Base-by-base conservation (phyloP, 2,797 vertebrate genomes). In the Pagetopsis macropterus region DNA sequence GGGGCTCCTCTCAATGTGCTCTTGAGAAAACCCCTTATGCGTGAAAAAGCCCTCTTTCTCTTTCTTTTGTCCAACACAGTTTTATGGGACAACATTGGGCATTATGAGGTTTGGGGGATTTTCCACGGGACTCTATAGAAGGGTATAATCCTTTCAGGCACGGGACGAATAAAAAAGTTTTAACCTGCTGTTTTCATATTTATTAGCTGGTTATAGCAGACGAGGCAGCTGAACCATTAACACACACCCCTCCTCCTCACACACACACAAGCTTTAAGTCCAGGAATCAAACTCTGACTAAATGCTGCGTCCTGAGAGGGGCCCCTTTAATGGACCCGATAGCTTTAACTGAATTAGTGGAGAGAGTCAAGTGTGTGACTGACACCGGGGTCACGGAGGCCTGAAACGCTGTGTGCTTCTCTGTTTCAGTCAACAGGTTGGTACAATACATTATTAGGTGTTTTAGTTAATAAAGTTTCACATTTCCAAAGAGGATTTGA, bases 21-120 rank as follows among this genome's bases (percentile, higher is more conserved):
- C 94, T 89, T 92, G 93, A 94, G 95, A 94, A 95, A 95, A 95
- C 93, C 94, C 94, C 94, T 96, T 96, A 96, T 95, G 94, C 88
- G 92, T 93, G 94, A 94, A 94, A 95, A 88, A 93, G 94, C 91
- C 82, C 84, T 92, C 70, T 79, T 95, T 96, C 13, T 92, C 51
- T 19, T 44, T 45, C 95, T 78, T 92, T 95, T 95, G 94, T 94
- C 88, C 88, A 14, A 78, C 87, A 78, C 88, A 78, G 88, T 94
- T 94, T 95, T 94, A 95, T 94, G 92, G 92, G 92, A 89, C 87
- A 92, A 94, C 93, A 93, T 89, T 73, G 92, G 89, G 84, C 92
- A 89, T 95, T 92, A 95, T 95, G 94, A 95, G 93, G 94, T 95
- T 86, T 81, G 84, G 76, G 84, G 90, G 93, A 92, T 92, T 93